Base-by-base conservation (phyloP, 2,888 invertebrate genomes). In the Parasteatoda lunata region DNA sequence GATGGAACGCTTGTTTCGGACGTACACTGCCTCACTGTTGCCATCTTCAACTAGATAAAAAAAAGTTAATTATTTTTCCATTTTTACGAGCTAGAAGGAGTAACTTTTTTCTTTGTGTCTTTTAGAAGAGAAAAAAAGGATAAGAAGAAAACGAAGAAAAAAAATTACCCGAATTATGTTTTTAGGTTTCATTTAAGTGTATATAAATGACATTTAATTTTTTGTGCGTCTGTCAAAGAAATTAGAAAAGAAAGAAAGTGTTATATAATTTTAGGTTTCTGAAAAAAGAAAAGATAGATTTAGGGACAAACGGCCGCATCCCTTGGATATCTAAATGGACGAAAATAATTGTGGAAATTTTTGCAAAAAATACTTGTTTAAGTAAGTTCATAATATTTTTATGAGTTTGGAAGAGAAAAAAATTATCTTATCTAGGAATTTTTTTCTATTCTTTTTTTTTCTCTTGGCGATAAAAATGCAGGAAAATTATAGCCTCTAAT, bases 61-160 rank as follows among this genome's bases (percentile, higher is more conserved):
- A 73, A 75, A 84, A 79, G 84, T 85, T 85, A 85, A 85, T 85
- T 85, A 85, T 79, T 85, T 79, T 85, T 80, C 79, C 79, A 75
- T 76, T 76, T 85, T 85, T 80, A 85, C 54, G 85, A 85, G 85
- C 79, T 66, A 71, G 70, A 80, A 80, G 83, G 13, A 30, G 45
- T 80, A 76, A 9, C 64, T 47, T 71, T 51, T 49, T 71, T 76
- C 49, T 64, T 71, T n/a, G 49, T 51, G 48, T 79, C 65, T 80
- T 59, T 15, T 30, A 5, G 6, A 47, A 4, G 1, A 68, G n/a
- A 47, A 66, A 80, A 48, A 59, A n/a, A 59, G 69, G 66, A 69
- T 71, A 65, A 9, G 64, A 30, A 15, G 11, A 11, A 70, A 71
- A 72, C 68, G 48, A 73, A 52, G 64, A 70, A 45, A 71, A 45